These are phyloP conservation scores for Tribolium madens DNA, from an alignment of 1,140 invertebrate species.

Conservation along the genomic window DNA sequence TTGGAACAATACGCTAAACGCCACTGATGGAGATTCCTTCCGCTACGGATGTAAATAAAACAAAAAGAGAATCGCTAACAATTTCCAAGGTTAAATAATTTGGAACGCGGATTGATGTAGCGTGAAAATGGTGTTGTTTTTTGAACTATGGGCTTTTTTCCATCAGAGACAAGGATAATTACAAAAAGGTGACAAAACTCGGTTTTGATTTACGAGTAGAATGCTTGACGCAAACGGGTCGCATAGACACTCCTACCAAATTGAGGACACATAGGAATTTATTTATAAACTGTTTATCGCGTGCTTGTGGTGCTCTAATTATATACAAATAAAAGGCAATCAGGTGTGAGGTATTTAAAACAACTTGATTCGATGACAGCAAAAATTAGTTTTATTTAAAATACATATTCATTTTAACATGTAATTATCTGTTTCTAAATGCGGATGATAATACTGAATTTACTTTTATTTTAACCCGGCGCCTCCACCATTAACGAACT, in stretches of 20 bases:
- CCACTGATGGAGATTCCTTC: constrained; percentile 33
- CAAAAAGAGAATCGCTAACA: constrained; percentile 15
- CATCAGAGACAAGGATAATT: background rate
- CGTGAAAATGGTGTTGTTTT: constrained; percentile 2
- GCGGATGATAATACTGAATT: too few species aligned
- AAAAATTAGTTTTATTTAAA: too few species aligned
- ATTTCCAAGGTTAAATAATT: constrained; percentile 11
- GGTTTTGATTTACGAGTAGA: background rate
- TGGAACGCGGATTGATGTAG: background rate
- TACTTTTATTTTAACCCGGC: too few species aligned
- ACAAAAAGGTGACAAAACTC: background rate
- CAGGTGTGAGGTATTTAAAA: too few species aligned
- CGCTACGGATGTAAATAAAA: constrained; percentile 18
- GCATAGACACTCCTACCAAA: background rate
- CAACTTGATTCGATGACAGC: too few species aligned
- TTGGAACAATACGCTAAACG: constrained; percentile 15
- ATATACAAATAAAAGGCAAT: too few species aligned
- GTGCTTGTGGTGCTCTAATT: background rate
- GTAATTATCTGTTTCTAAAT: too few species aligned
- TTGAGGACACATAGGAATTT: background rate
- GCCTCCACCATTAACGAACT: too few species aligned
- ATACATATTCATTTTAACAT: too few species aligned
- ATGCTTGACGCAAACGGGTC: background rate
- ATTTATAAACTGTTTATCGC: background rate
- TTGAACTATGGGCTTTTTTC: background rate